Percentiles rank a stretch among this genome's conserved stretches.
Conservation (phyloP, 2,797 vertebrate species). For the Clarias fuscus region DNA sequence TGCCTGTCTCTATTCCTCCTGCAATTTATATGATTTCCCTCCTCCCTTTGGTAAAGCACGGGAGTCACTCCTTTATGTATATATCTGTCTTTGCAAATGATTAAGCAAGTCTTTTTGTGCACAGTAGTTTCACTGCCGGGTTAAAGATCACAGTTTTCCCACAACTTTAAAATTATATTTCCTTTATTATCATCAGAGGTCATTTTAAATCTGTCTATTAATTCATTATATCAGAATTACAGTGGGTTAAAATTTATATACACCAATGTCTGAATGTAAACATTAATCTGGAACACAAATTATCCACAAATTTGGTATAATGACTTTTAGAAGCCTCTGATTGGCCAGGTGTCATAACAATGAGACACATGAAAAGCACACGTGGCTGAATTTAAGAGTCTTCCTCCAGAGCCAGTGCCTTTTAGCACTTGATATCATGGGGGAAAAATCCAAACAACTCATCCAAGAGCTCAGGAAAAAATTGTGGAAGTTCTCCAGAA, state of each 20-base stretch:
- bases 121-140: background rate
- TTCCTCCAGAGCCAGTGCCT: background rate
- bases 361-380: background rate
- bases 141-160: too few relatives aligned
- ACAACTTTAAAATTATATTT: background rate
- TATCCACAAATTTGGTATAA: background rate
- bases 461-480: background rate
- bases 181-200: background rate
- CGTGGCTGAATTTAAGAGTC: background rate
- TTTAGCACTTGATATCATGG: background rate
- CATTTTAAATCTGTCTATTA: background rate
- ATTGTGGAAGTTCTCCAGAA: background rate
- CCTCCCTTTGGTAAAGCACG: background rate
- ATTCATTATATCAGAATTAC: too few relatives aligned
- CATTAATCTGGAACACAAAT: background rate
- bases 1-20: background rate
- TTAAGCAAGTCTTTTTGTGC: background rate
- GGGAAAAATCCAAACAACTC: background rate
- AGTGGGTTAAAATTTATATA: too few relatives aligned
- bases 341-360: background rate
- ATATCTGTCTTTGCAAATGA: background rate
- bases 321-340: background rate
- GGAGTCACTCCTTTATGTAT: background rate
- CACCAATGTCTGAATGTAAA: background rate
- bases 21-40: background rate